Evolutionary conservation across 1,140 invertebrate species (phyloP), one percentile per base, ranked within the genome.

Genomic region (Akabosia matsudoensis): DNA sequence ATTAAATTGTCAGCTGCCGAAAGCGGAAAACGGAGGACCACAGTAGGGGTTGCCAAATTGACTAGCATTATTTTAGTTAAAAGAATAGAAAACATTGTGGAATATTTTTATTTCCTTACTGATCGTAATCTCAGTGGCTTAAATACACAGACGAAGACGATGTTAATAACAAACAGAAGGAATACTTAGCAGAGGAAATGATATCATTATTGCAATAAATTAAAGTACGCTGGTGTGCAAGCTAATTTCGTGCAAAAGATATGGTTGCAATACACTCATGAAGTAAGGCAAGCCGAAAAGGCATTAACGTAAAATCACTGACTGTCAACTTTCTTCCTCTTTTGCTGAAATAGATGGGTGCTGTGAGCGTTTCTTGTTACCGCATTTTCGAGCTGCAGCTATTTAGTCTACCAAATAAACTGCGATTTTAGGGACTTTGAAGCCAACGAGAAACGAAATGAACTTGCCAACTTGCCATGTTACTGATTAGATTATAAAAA

Each of bases 1-100:
- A 67, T 67, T 67, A 67, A 67, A 67, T 30, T 67, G 61, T 67
- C 61, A 67, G 61, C 61, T 67, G 61, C 61, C 61, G 61, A 67
- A 7, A 67, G 61, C 13, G 31, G 26, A 31, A 67, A 67, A 30
- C 13, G 31, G 26, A 31, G 31, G 61, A 67, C 61, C 61, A 30
- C 61, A 67, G 61, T 30, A 30, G 61, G 61, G 22, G 28, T 10
- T 56, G 61, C n/a, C n/a, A n/a, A n/a, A n/a, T n/a, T 67, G 24
- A 30, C 1, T 7, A 67, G 28, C 31, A 67, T 67, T 67, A 30
- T 67, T 67, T 67, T 24, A n/a, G n/a, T n/a, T n/a, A n/a, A n/a
- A n/a, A n/a, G n/a, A n/a, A n/a, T n/a, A n/a, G n/a, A n/a, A n/a
- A n/a, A n/a, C n/a, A n/a, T n/a, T n/a, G n/a, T n/a, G n/a, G n/a